These are phyloP conservation scores for Nineta flava DNA, from an alignment of 2,888 invertebrate genomes.

Conservation along the genomic window DNA sequence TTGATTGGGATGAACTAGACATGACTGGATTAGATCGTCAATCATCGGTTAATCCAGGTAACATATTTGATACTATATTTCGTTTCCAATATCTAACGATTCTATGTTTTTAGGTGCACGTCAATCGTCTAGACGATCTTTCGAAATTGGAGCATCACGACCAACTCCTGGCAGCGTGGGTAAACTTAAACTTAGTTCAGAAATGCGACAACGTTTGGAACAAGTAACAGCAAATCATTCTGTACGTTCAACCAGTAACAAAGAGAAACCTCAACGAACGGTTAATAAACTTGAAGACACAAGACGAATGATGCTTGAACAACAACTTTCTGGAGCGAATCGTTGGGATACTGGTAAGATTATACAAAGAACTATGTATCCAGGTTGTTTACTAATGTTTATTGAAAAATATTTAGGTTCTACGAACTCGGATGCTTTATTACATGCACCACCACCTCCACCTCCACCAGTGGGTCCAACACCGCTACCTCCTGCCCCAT, in stretches of 20 bases:
- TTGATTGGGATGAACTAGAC: slow-evolving; percentile 8
- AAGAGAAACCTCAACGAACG: slow-evolving; percentile 50
- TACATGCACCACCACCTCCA: slow-evolving; percentile 32
- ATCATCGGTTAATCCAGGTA: slow-evolving; percentile 1
- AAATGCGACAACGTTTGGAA: slow-evolving; percentile 81
- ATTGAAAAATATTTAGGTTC: not conserved
- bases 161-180: slow-evolving; percentile 80
- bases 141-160: slow-evolving; percentile 67
- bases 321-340: slow-evolving; percentile 56
- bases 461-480: slow-evolving; percentile 43
- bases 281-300: slow-evolving; percentile 75
- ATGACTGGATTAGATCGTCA: not conserved
- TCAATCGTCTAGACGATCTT: slow-evolving; percentile 32
- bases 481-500: slow-evolving; percentile 41
- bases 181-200: slow-evolving; percentile 75
- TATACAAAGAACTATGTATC: not conserved
- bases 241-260: slow-evolving; percentile 53
- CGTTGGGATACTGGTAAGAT: slow-evolving; percentile 40
- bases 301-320: slow-evolving; percentile 67
- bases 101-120: not conserved
- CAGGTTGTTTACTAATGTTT: not conserved
- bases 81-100: not conserved
- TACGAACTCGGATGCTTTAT: slow-evolving; percentile 11
- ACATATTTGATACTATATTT: not conserved
- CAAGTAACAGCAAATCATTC: slow-evolving; percentile 81